Evolutionary conservation across 1,140 invertebrate genomes (phyloP).

Genomic region (Cotesia vestalis): DNA sequence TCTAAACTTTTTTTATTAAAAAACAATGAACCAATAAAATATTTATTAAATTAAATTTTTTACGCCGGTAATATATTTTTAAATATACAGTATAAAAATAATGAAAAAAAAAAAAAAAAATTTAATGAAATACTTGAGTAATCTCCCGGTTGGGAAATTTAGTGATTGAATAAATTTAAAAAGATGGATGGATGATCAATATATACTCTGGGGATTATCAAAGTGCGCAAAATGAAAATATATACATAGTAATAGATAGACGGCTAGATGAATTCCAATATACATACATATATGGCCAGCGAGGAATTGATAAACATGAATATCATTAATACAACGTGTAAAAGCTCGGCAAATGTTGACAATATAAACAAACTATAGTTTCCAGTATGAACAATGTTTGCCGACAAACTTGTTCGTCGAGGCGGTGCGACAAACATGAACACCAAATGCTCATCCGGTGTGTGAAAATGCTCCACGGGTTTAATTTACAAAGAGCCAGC

Average conservation of each 20-base stretch:
- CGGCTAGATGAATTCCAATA: background rate
- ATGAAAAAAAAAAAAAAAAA: no score
- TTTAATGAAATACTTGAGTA: background rate
- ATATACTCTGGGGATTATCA: background rate
- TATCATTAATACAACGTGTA: conserved; percentile 23
- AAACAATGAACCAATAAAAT: no score
- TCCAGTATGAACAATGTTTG: conserved; percentile 7
- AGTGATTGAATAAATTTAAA: conserved; percentile 1
- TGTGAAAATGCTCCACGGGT: background rate
- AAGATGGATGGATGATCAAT: conserved; percentile 7
- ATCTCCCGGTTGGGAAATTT: background rate
- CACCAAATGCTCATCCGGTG: background rate
- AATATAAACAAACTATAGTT: conserved; percentile 17
- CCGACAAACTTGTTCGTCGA: conserved; percentile 8
- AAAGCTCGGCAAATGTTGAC: conserved; percentile 23
- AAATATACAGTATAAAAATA: no score
- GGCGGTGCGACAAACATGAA: conserved; percentile 6
- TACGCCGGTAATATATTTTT: no score
- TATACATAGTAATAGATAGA: conserved; percentile 1
- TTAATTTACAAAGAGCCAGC: background rate
- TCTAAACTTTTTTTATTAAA: no score
- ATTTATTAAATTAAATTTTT: no score
- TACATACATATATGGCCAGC: background rate
- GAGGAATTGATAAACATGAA: conserved; percentile 15
- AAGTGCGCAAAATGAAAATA: no score